These are phyloP conservation scores for Eolophus roseicapilla DNA, from an alignment of 2,113 vertebrate species.

Conservation along the genomic window DNA sequence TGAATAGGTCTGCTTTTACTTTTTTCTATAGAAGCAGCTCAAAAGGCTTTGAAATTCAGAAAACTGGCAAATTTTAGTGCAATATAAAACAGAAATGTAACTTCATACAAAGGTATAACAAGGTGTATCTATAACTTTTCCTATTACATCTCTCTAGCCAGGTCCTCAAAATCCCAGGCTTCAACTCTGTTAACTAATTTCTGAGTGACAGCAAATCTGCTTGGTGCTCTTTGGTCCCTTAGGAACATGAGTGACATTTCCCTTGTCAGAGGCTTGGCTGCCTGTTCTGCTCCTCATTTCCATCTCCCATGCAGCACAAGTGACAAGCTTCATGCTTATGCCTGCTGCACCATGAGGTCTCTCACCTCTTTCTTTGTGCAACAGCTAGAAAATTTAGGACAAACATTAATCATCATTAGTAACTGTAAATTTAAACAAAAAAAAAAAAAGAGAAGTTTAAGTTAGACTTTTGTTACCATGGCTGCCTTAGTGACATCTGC, in stretches of 20 bases:
- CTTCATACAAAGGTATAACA: neutral
- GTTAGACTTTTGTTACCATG: neutral
- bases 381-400: neutral
- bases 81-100: neutral
- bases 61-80: neutral
- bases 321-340: rapidly evolving
- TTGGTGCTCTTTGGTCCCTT: neutral
- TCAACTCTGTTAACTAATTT: neutral
- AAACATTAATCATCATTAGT: neutral
- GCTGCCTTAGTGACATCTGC: neutral
- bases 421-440: neutral
- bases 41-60: neutral
- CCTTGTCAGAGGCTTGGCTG: neutral
- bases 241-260: neutral
- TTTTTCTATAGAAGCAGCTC: neutral
- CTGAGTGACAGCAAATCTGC: neutral
- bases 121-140: neutral
- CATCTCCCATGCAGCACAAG: neutral
- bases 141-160: neutral
- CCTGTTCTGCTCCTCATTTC: neutral
- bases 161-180: neutral
- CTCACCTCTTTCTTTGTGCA: neutral
- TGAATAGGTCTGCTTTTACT: neutral
- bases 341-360: neutral
- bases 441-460: neutral